Evolutionary conservation across 37 sponge, comb jelly and placozoan species (phyloP), one percentile per base, ranked within the genome.

Genomic region (Agelas oroides): DNA sequence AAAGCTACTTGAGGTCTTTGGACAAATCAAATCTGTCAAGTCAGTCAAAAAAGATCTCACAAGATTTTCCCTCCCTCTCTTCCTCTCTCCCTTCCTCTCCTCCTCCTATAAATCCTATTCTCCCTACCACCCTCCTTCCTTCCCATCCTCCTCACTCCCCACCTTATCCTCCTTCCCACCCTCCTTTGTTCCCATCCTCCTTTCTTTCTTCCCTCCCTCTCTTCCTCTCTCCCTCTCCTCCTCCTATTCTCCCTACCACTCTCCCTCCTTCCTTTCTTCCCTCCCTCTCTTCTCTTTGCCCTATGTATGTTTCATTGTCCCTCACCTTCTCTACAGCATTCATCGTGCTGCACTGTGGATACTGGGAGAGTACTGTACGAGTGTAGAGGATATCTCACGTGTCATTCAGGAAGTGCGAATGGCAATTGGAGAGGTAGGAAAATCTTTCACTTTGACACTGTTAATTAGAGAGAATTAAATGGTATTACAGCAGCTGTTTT

Each of bases 351-450:
- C 88, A 14, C 77, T 99, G 77, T 99, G 99, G 99, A 95, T 99
- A 11, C 86, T 99, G 76, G 99, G 99, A 33, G 97, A 99, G 83
- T 97, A 97, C 84, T 97, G 96, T 53, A 88, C 81, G n/a, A 62
- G 86, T 73, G 87, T 94, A 46, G 89, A 87, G 46, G 97, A 99
- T 69, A 97, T 96, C 21, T 67, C 91, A 19, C 60, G 80, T 25
- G 92, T 99, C 67, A 61, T 99, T 33, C 75, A 88, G 36, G 97
- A 85, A 56, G 82, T 99, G 16, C 70, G 87, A 58, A 82, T 88
- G 18, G 60, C 93, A 12, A 55, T 99, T 6, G 99, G 99, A 84
- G 97, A 97, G 88, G 94, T 96, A 27, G 24, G 90, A 32, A 70
- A 14, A 14, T 39, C n/a, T n/a, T n/a, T n/a, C n/a, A n/a, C n/a